Evolutionary conservation across 1,140 invertebrate genomes (phyloP).

Genomic region (Drosophila erecta): DNA sequence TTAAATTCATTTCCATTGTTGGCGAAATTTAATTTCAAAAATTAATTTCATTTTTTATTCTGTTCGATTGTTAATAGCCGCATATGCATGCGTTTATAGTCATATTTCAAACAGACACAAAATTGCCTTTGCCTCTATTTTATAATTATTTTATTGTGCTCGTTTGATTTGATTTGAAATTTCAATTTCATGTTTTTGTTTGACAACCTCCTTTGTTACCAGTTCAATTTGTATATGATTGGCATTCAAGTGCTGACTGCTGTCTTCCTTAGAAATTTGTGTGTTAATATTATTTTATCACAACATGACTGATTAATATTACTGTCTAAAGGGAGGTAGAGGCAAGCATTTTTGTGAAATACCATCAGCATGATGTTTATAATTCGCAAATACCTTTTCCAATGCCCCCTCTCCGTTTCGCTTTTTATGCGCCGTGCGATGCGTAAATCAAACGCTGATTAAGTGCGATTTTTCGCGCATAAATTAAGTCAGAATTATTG

Average conservation of each 20-base stretch:
- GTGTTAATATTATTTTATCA: too few species aligned
- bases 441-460: constrained; percentile 78
- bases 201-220: constrained; percentile 6
- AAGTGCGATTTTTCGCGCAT: constrained; percentile 73
- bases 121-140: constrained; percentile 6
- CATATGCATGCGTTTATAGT: constrained; percentile 10
- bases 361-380: too few species aligned
- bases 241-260: too few species aligned
- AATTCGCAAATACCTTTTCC: neutral
- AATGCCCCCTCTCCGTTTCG: neutral
- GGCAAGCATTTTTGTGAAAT: too few species aligned
- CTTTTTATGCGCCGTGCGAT: constrained; percentile 17
- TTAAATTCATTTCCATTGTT: constrained; percentile 66
- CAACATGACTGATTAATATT: too few species aligned
- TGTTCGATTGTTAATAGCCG: constrained; percentile 27
- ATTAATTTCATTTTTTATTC: constrained; percentile 46
- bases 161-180: constrained; percentile 38
- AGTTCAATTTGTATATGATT: too few species aligned
- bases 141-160: constrained; percentile 6
- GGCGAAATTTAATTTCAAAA: constrained; percentile 32
- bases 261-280: too few species aligned
- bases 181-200: constrained; percentile 33
- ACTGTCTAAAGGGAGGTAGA: too few species aligned
- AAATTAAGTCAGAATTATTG: constrained; percentile 77
- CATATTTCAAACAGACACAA: constrained; percentile 22